Conservation (phyloP, 2,888 invertebrate genomes). For the Heliconius erato region DNA sequence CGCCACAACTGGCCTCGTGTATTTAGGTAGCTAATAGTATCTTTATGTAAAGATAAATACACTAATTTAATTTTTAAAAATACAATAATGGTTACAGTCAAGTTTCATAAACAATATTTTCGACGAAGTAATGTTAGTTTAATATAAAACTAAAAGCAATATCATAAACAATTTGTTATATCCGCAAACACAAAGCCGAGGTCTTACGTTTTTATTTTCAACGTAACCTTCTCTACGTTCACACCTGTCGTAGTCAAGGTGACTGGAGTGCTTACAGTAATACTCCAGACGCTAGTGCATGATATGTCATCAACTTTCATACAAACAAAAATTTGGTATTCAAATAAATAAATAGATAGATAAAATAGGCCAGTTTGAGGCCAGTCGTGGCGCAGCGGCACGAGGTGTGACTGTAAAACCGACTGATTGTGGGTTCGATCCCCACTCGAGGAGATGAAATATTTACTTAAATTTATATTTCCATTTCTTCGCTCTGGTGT, state of each 20-base stretch:
- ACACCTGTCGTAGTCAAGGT: conserved; percentile 19
- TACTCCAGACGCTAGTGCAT: conserved; percentile 19
- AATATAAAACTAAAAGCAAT: conserved; percentile 4
- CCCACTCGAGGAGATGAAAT: no score
- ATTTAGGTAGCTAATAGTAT: no score
- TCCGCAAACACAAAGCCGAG: conserved; percentile 21
- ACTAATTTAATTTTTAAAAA: no score
- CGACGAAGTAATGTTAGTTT: not conserved
- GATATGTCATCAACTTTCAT: conserved; percentile 19
- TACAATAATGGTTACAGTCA: not conserved
- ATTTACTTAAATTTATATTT: no score
- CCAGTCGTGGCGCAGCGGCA: no score
- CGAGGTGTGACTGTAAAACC: no score
- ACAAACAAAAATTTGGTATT: not conserved
- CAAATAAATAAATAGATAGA: not conserved
- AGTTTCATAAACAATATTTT: not conserved
- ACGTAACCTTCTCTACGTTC: conserved; percentile 21
- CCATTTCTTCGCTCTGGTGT: no score
- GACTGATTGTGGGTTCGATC: no score
- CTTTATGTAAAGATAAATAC: no score
- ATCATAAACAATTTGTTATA: conserved; percentile 14
- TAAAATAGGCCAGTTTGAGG: no score
- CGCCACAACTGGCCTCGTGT: no score
- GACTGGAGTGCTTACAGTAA: conserved; percentile 17
- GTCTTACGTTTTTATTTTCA: conserved; percentile 29